Evolutionary conservation across 1,140 invertebrate species (phyloP).

Genomic region (Platyscapa corneri): DNA sequence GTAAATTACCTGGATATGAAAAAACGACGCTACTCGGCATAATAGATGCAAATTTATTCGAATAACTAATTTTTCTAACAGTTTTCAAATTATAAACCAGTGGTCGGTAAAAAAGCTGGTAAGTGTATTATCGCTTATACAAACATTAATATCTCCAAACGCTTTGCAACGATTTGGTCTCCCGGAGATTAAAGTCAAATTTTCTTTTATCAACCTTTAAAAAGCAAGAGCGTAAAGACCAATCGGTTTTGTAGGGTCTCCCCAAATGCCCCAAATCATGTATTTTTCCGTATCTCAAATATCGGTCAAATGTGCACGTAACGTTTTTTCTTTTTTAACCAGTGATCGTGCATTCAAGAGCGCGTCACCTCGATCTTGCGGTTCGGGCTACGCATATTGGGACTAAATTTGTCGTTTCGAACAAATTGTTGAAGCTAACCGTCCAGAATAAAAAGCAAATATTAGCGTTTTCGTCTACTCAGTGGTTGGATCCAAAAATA

Average conservation of each 20-base stretch:
- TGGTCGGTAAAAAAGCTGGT: too few species aligned
- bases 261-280: background rate
- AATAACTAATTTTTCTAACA: background rate
- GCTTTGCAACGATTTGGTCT: too few species aligned
- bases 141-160: background rate
- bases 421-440: background rate
- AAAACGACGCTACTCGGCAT: background rate
- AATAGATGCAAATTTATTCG: background rate
- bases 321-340: background rate
- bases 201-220: too few species aligned
- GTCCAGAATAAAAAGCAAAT: background rate
- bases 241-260: background rate
- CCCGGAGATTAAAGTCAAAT: too few species aligned
- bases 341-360: background rate
- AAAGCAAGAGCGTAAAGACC: too few species aligned
- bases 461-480: too few species aligned
- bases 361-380: background rate
- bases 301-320: background rate
- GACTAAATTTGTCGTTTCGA: constrained; percentile 8
- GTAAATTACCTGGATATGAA: background rate
- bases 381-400: background rate
- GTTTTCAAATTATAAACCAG: background rate
- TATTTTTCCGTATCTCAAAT: background rate
- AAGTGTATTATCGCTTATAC: background rate
- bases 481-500: too few species aligned